phyloP scores from a whole-genome alignment of 2,113 vertebrate species.

The Lophura nycthemera region DNA sequence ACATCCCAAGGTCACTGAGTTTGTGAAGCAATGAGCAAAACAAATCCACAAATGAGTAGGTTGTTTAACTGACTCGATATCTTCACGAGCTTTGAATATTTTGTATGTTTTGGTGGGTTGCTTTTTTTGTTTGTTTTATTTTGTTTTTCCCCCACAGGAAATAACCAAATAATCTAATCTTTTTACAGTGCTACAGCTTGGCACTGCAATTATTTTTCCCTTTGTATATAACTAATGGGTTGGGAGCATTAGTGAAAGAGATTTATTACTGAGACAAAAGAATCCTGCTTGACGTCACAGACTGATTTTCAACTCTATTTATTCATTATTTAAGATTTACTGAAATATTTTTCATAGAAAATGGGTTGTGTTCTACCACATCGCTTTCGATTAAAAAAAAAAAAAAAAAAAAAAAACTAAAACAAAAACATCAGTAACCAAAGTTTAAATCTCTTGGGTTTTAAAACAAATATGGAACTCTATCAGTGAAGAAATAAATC shows the following conservation, averaged over 20 bases:
- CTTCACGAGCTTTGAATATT: neutral
- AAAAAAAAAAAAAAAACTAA: neutral
- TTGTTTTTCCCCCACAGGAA: neutral
- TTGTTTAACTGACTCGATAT: neutral
- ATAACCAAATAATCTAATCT: neutral
- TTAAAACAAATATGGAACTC: neutral
- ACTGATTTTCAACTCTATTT: neutral
- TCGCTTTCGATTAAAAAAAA: neutral
- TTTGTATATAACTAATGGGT: neutral
- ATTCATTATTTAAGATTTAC: neutral
- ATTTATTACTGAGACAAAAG: neutral
- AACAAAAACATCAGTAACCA: neutral
- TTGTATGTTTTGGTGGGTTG: too few species aligned
- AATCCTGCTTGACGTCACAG: neutral
- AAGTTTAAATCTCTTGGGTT: neutral
- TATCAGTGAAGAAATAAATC: neutral
- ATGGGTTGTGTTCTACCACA: neutral
- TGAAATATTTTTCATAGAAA: neutral
- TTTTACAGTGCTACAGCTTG: neutral
- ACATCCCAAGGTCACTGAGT: too few species aligned
- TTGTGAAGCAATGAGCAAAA: neutral
- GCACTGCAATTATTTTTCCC: neutral
- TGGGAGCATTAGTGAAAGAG: neutral
- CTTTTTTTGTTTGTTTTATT: neutral
- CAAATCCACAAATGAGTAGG: neutral